phyloP scores from a whole-genome alignment of 2,113 vertebrate species.

The Corythornis vintsioides region DNA sequence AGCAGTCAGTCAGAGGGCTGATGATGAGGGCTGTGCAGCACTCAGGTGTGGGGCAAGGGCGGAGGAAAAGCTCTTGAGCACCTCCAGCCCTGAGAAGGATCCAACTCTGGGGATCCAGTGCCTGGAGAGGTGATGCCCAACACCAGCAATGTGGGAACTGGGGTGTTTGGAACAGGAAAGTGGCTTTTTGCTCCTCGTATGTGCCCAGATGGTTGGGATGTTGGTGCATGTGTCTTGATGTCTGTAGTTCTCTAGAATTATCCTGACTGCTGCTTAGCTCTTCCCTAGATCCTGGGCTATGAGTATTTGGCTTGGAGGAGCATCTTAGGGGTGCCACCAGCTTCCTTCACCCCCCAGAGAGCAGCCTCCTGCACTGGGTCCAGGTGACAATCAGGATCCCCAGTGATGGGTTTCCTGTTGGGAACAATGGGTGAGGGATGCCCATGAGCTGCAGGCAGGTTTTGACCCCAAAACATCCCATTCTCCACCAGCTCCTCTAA shows the following conservation, averaged over 20 bases:
- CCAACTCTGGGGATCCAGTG: not conserved
- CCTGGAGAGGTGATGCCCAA: not conserved
- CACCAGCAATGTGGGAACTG: rapidly evolving
- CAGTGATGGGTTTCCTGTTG: not conserved
- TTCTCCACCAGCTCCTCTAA: not conserved
- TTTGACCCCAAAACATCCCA: not conserved
- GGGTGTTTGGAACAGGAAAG: not conserved
- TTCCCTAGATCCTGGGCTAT: not conserved
- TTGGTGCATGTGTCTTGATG: not conserved
- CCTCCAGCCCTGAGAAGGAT: not conserved
- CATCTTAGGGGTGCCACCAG: not conserved
- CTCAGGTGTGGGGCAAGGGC: not conserved
- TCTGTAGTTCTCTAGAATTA: not conserved
- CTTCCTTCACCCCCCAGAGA: not conserved
- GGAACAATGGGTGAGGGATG: rapidly evolving
- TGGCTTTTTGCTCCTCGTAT: rapidly evolving
- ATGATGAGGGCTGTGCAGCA: not conserved
- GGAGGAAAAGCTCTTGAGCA: not conserved
- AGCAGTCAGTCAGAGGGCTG: not conserved
- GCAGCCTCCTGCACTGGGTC: not conserved
- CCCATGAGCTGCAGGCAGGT: not conserved
- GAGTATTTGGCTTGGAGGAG: not conserved
- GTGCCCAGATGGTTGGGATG: not conserved
- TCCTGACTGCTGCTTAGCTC: not conserved
- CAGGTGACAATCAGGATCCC: not conserved